These are phyloP conservation scores for Marronus borbonicus DNA, from an alignment of 2,888 invertebrate genomes.

Conservation along the genomic window DNA sequence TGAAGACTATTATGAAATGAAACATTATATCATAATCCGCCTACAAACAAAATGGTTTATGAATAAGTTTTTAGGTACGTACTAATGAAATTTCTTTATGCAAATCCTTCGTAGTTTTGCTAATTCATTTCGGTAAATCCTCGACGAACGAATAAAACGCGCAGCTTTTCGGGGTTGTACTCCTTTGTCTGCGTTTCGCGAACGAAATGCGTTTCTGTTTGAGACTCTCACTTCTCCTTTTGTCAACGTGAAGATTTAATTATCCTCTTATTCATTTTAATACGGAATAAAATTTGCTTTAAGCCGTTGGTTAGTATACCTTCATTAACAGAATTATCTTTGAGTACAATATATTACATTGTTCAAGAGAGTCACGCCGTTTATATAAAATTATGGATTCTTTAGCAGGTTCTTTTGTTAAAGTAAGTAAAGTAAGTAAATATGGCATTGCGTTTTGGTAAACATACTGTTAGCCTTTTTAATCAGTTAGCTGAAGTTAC, in stretches of 20 bases:
- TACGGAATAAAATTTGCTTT: background rate
- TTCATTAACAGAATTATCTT: too few species aligned
- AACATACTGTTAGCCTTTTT: too few species aligned
- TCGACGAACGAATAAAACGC: background rate
- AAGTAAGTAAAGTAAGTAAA: too few species aligned
- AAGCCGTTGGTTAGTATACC: too few species aligned
- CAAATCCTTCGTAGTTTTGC: background rate
- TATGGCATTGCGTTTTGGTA: too few species aligned
- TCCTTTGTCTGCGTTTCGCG: background rate
- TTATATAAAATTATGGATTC: too few species aligned
- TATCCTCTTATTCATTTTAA: constrained; percentile 13
- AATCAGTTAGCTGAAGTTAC: too few species aligned
- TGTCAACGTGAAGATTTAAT: constrained; percentile 10
- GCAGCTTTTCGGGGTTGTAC: background rate
- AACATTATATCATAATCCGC: constrained; percentile 13
- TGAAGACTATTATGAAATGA: background rate
- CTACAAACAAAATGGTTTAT: constrained; percentile 11
- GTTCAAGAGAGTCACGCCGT: too few species aligned
- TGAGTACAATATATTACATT: too few species aligned
- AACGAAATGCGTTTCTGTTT: background rate
- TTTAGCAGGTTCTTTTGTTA: too few species aligned
- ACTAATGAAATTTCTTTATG: background rate
- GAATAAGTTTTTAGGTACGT: background rate
- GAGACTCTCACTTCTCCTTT: background rate
- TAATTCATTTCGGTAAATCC: background rate